Percentiles rank a stretch among this genome's conserved stretches.
Evolutionary conservation across 2,888 invertebrate species (phyloP).

Genomic region (Drosophila maculinotata): DNA sequence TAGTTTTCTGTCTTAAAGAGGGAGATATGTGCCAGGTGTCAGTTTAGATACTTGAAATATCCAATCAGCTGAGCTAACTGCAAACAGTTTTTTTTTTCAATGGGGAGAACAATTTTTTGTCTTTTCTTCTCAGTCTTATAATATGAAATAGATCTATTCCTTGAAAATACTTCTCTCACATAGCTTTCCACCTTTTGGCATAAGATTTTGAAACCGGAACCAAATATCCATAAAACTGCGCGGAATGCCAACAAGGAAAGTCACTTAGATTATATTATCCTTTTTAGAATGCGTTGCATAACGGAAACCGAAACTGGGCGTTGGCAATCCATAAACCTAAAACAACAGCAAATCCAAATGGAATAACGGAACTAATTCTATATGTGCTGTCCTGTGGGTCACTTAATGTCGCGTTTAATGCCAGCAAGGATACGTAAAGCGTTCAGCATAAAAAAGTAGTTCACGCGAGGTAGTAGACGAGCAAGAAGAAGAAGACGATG

Average conservation of each 20-base stretch:
- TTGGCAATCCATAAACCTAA: slow-evolving; percentile 58
- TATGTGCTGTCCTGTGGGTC: slow-evolving; percentile 28
- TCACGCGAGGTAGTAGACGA: slow-evolving; percentile 21
- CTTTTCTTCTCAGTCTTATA: neutral
- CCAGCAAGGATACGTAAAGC: slow-evolving; percentile 63
- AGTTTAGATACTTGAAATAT: slow-evolving; percentile 1
- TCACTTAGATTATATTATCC: slow-evolving; percentile 65
- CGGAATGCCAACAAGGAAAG: slow-evolving; percentile 65
- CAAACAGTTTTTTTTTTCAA: neutral
- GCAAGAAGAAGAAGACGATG: slow-evolving; percentile 14
- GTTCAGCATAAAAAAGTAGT: slow-evolving; percentile 73
- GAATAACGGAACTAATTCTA: slow-evolving; percentile 31
- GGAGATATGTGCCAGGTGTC: slow-evolving; percentile 12
- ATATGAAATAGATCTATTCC: no score
- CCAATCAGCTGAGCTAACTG: slow-evolving; percentile 18
- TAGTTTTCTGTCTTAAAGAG: slow-evolving; percentile 2
- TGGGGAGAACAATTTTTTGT: neutral
- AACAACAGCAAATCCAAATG: slow-evolving; percentile 53
- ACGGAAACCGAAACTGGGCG: slow-evolving; percentile 27
- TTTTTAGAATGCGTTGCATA: slow-evolving; percentile 47
- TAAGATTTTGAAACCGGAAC: neutral
- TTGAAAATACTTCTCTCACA: no score
- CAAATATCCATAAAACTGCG: slow-evolving; percentile 3
- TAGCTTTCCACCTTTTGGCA: no score
- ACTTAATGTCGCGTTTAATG: slow-evolving; percentile 73